phyloP scores from a whole-genome alignment of 92 coral and sea anemone genomes.

The Heliopora coerulea region DNA sequence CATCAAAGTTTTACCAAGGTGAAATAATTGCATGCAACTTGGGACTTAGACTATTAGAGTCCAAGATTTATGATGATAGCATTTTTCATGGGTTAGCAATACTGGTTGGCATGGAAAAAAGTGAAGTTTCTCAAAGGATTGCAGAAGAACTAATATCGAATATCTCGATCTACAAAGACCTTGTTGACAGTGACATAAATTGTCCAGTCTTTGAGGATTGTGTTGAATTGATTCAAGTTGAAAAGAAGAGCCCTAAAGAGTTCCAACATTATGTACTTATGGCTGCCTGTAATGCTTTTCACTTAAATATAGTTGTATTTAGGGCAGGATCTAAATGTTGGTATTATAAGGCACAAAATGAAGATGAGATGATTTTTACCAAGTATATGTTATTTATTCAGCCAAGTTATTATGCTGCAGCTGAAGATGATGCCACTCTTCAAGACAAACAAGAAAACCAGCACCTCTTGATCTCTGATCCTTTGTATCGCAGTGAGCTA shows the following conservation, averaged over 20 bases:
- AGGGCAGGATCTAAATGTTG: conserved; percentile 13
- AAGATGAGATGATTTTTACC: not conserved
- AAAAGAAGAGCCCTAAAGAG: conserved; percentile 25
- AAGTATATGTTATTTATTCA: conserved; percentile 24
- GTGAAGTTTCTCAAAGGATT: conserved; percentile 5
- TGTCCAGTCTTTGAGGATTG: conserved; percentile 39
- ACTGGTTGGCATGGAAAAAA: conserved; percentile 4
- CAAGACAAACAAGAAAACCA: not conserved
- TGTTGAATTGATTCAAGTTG: conserved; percentile 16
- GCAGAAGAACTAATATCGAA: conserved; percentile 21
- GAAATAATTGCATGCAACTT: conserved; percentile 15
- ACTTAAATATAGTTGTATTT: conserved; percentile 19
- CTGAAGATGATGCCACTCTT: not conserved
- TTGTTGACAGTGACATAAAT: conserved; percentile 31
- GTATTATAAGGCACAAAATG: conserved; percentile 7
- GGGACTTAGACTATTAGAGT: conserved; percentile 29
- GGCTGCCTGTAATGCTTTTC: conserved; percentile 42
- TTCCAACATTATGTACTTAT: conserved; percentile 38
- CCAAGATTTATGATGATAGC: conserved; percentile 17
- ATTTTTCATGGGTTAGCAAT: conserved; percentile 23
- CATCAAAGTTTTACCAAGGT: conserved; percentile 40
- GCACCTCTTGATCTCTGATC: conserved; percentile 10
- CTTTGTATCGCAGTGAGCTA: conserved; percentile 3
- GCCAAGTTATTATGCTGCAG: conserved; percentile 33
- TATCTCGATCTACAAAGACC: conserved; percentile 28